A percentile compares a stretch with the other conserved stretches of the same genome.
These are phyloP conservation scores for Buphagus erythrorhynchus DNA, from an alignment of 2,797 vertebrate genomes.

Conservation along the genomic window DNA sequence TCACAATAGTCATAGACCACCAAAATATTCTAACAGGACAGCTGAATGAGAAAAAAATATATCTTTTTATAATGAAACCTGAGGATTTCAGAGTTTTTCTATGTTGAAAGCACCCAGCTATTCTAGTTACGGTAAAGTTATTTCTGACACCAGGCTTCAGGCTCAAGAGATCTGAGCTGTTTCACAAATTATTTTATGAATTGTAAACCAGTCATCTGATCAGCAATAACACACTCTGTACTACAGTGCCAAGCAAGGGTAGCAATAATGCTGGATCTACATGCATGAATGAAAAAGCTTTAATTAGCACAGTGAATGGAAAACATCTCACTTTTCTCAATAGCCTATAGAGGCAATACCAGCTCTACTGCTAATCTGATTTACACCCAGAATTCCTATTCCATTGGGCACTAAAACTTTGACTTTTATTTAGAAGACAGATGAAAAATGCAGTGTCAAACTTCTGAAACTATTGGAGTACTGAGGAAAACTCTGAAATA, in stretches of 20 bases:
- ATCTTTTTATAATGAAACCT: not conserved
- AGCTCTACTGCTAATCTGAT: not conserved
- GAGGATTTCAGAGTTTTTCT: not conserved
- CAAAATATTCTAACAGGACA: not conserved
- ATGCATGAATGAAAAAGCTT: conserved; percentile 1
- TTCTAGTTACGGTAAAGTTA: not conserved
- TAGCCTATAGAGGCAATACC: not conserved
- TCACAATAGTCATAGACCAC: not conserved
- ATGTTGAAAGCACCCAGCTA: not conserved
- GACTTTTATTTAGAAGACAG: not conserved
- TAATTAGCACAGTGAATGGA: not conserved
- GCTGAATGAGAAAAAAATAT: not conserved
- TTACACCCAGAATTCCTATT: not conserved
- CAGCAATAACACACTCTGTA: not conserved
- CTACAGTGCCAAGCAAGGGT: not conserved
- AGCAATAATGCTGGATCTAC: not conserved
- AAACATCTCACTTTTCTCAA: not conserved
- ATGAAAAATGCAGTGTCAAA: not conserved
- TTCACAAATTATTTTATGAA: conserved; percentile 3
- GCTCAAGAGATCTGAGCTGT: not conserved
- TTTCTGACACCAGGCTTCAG: not conserved
- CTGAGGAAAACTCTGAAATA: not conserved
- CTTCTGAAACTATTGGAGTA: not conserved
- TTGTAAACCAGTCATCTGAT: conserved; percentile 18
- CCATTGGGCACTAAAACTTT: not conserved